Base-by-base conservation (phyloP, 2,113 vertebrate species). In the Corythornis vintsioides region DNA sequence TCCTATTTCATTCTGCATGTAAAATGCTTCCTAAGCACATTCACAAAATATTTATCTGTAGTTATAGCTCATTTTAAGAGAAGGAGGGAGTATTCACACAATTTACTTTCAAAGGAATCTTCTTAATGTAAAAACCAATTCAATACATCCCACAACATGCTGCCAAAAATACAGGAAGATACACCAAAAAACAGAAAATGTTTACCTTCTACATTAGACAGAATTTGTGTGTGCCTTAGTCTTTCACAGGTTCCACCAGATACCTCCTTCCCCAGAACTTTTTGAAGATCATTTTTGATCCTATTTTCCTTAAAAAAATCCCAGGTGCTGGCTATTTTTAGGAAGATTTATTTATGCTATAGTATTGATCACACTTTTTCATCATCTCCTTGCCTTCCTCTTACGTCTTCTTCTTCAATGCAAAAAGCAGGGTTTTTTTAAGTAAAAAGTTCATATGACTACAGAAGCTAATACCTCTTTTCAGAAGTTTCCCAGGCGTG, bases 31-130 rank as follows among this genome's bases (percentile, higher is more conserved):
- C 88, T 80, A 86, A 92, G 79, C 59, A 94, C 57, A 79, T 82
- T 76, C 77, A 86, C 55, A 73, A 93, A 95, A 90, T 89, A 95
- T 91, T 95, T 91, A 93, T 63, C 80, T 86, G 74, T 48, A 90
- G 94, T 94, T 96, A 91, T 65, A 86, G 43, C 31, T 95, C 38
- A 40, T 25, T 94, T 94, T 78, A 76, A 88, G 66, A 90, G 83
- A 7, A 84, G 50, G 24, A 81, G 40, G 43, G 63, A 76, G 28
- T 26, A 90, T 53, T 90, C 82, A 88, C 86, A 92, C 45, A 71
- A 65, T 75, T 92, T 64, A 86, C 38, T 96, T 94, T 80, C 69
- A 94, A 61, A 73, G 47, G 16, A 76, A 78, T 78, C 61, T 40
- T 88, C 79, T 83, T 78, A 26, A 31, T 24, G 26, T 52, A 81